Evolutionary conservation across 2,888 invertebrate species (phyloP), one percentile per base, ranked within the genome.

Genomic region (Cataglyphis cursor): DNA sequence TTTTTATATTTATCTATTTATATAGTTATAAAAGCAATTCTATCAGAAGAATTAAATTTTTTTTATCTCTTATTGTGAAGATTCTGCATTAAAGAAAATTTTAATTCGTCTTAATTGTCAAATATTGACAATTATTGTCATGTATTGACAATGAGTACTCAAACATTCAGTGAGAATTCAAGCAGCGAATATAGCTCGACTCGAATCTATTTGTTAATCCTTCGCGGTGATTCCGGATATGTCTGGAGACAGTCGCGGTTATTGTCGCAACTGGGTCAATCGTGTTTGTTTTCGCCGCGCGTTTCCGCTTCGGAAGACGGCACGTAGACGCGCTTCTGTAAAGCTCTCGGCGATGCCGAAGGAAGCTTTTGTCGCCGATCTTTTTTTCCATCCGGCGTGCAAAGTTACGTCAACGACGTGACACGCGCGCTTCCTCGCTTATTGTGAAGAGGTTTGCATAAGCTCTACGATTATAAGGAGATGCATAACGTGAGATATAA

Each of bases 341-440:
- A 82, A 75, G 12, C 41, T 41, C 80, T 68, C 35, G 24, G n/a
- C 28, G 81, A n/a, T 76, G 62, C 59, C 76, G 84, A 83, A 80
- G 85, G 82, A 87, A 85, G 85, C 75, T 64, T 72, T 72, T 72
- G 74, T 31, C 82, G 83, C 83, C 85, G 65, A 85, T 81, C 73
- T 65, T 65, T 75, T 18, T 48, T 51, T 8, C 8, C 54, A 85
- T 83, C 84, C 82, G 82, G 35, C 62, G 64, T 41, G 73, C n/a
- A 51, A 87, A 81, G 78, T 72, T 62, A 80, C 24, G 74, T 28
- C 31, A 57, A 21, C 68, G 68, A 12, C 51, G 66, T 64, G 64
- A 64, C 51, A 76, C 75, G 72, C 78, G 75, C 73, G 38, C 48
- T 62, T 82, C 65, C 82, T 87, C 54, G 51, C 18, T 51, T 51